phyloP scores from a whole-genome alignment of 2,888 invertebrate genomes.

The Cheilosia vernalis region DNA sequence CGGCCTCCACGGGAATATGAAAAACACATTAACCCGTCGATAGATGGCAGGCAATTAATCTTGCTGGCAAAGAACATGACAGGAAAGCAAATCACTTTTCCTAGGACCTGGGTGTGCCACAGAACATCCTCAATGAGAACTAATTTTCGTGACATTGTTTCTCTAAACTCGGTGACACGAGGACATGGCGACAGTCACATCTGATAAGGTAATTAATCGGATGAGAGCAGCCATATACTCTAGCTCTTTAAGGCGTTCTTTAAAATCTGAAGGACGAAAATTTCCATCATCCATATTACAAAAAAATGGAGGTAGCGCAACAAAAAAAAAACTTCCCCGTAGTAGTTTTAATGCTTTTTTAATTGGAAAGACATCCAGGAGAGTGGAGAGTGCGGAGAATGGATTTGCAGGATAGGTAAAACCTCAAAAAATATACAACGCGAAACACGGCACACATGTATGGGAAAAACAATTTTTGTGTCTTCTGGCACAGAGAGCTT shows the following conservation, averaged over 20 bases:
- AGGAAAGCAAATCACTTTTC: constrained; percentile 44
- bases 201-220: constrained; percentile 66
- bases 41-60: constrained; percentile 66
- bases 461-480: constrained; percentile 30
- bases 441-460: neutral
- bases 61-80: constrained; percentile 56
- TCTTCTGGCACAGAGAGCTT: constrained; percentile 40
- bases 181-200: constrained; percentile 40
- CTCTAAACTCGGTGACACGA: constrained; percentile 22
- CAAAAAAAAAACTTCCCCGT: neutral
- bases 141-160: constrained; percentile 60
- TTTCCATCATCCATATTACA: constrained; percentile 1
- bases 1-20: constrained; percentile 46
- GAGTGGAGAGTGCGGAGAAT: constrained; percentile 47
- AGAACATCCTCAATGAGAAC: constrained; percentile 19
- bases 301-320: neutral
- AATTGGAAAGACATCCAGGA: constrained; percentile 63
- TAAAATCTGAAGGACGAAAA: constrained; percentile 14
- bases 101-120: constrained; percentile 40
- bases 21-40: constrained; percentile 68
- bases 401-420: constrained; percentile 53
- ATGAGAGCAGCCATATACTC: constrained; percentile 7
- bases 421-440: constrained; percentile 45
- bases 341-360: constrained; percentile 64
- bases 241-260: constrained; percentile 11